Evolutionary conservation across 1,140 invertebrate species (phyloP), one percentile per base, ranked within the genome.

Genomic region (Hycleus phaleratus): DNA sequence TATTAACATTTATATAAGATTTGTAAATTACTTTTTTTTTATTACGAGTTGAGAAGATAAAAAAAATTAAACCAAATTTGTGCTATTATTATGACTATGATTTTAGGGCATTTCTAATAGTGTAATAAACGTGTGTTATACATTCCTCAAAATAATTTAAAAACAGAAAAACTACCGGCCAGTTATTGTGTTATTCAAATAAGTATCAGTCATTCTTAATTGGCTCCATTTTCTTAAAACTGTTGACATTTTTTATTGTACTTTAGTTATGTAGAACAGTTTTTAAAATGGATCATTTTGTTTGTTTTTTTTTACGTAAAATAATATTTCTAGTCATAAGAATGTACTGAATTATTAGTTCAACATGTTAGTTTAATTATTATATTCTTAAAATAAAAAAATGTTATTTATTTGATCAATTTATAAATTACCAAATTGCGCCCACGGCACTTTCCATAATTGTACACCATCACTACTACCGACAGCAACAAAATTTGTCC

Each of bases 301-400:
- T 57, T 49, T 59, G 52, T 32, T 32, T 32, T 32, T 32, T 18
- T 18, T 18, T 18, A 2, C 18, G 32, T 62, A 62, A 56, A 56
- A 63, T 68, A 68, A 59, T 60, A 64, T 61, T 63, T 68, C 67
- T 68, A 68, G 67, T 68, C 67, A 68, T 68, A 66, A 62, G 59
- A 67, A 65, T 68, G 65, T 67, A 61, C 65, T 68, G 65, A 66
- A 61, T 59, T 18, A 18, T 18, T 63, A 67, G 58, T 60, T 64
- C 57, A 57, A 58, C 52, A 56, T 64, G 60, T 67, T 65, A 67
- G 58, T 62, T 61, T 53, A 60, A 59, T 58, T 58, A 59, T 66
- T 58, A 59, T 66, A 58, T 61, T 65, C 58, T 60, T 56, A 49
- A 62, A 60, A 49, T 49, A 68, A 68, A 64, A 64, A 66, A 64